Evolutionary conservation across 2,113 vertebrate species (phyloP), one percentile per base, ranked within the genome.

Genomic region (Mesoclemmys tuberculata): DNA sequence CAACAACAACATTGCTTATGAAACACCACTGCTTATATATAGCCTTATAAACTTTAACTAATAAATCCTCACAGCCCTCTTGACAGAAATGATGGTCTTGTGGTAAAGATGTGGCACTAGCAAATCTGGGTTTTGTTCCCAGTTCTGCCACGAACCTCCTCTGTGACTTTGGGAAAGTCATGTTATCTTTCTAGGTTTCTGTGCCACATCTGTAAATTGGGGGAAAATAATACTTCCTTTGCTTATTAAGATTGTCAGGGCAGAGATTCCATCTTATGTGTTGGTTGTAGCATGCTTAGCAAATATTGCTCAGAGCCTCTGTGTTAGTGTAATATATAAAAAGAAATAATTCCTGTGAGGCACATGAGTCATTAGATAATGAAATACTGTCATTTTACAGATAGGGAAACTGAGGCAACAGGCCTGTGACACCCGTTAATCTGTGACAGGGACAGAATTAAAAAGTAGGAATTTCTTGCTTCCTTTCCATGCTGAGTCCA

Each of bases 161-260:
- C 41, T 77, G 24, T 77, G 74, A 38, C n/a, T 38, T 22, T n/a
- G 74, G 41, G 13, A 77, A 77, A 27, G 26, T 46, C 71, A 27
- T 27, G 6, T 29, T 26, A 77, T 41, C 8, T 46, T 26, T 46
- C 41, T 14, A 5, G 38, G 44, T 22, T 77, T 77, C 74, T 46
- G 41, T 77, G 74, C 26, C 74, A 44, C 26, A 46, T 14, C 22
- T 55, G 48, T 5, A 0, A 22, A 0, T 1, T 0, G 1, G 2
- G 35, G 10, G 29, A 5, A 35, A 10, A 56, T 46, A 2, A 9
- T 1, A 27, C 26, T 58, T 8, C 29, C 0, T 1, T 52, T 10
- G 18, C 35, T 35, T 27, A 3, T 2, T 14, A 3, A 27, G 26
- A 44, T 46, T 27, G 38, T 56, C 27, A 19, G 27, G 54, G 21